Conservation (phyloP, 1,140 invertebrate species). For the Drosophila chauvacae region DNA sequence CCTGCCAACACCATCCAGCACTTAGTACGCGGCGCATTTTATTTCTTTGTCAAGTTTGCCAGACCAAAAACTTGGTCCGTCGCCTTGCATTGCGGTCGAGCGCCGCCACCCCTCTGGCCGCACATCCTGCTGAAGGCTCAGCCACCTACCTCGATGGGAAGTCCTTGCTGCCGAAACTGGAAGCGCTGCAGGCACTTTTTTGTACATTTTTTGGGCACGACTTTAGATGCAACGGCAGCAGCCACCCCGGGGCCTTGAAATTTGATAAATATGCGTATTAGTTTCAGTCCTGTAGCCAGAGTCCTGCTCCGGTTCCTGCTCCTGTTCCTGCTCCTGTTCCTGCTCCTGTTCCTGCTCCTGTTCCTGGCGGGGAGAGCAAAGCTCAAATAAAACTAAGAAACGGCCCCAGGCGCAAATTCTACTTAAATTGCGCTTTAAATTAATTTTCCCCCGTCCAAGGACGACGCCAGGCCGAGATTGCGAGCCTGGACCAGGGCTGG, state of each 20-base stretch:
- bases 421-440: constrained; percentile 77
- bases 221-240: constrained; percentile 21
- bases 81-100: constrained; percentile 70
- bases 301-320: constrained; percentile 12
- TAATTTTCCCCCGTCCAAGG: constrained; percentile 47
- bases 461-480: constrained; percentile 5
- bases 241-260: constrained; percentile 69
- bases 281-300: constrained; percentile 57
- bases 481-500: neutral
- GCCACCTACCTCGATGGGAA: neutral
- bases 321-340: too few species aligned
- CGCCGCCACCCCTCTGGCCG: neutral
- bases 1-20: constrained; percentile 9
- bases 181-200: constrained; percentile 61
- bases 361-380: constrained; percentile 9
- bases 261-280: constrained; percentile 83
- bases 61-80: constrained; percentile 68
- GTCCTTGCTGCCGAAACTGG: constrained; percentile 20
- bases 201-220: constrained; percentile 58
- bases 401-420: constrained; percentile 44
- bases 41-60: constrained; percentile 64
- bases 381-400: constrained; percentile 58
- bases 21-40: constrained; percentile 36
- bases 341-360: neutral
- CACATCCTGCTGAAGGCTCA: neutral